Conservation (phyloP, 2,888 invertebrate genomes). For the Vannuccia rotundouncinata region DNA sequence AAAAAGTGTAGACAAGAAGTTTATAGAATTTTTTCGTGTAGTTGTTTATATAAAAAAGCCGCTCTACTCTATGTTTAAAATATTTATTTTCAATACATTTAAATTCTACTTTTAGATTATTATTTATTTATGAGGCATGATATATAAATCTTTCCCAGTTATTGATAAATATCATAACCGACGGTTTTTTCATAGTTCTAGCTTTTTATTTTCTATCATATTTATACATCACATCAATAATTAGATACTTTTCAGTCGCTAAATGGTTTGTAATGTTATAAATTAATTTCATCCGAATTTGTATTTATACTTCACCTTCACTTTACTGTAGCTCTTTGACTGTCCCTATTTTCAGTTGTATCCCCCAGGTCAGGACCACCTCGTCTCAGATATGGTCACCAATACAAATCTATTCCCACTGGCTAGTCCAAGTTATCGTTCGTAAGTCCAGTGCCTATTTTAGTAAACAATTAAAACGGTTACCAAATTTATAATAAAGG, state of each 20-base stretch:
- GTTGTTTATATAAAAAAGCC: too few relatives aligned
- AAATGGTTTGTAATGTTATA: neutral
- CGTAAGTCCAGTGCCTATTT: neutral
- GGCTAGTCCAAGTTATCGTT: conserved; percentile 43
- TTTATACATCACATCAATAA: neutral
- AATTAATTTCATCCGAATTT: neutral
- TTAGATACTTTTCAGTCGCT: neutral
- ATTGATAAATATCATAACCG: too few relatives aligned
- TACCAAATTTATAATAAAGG: too few relatives aligned
- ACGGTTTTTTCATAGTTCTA: too few relatives aligned
- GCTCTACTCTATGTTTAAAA: too few relatives aligned
- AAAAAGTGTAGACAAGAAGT: too few relatives aligned
- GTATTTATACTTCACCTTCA: neutral
- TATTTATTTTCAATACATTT: too few relatives aligned
- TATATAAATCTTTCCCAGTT: too few relatives aligned
- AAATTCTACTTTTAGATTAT: too few relatives aligned
- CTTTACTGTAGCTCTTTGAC: neutral
- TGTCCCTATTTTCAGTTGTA: conserved; percentile 44
- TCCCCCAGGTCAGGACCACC: conserved; percentile 54
- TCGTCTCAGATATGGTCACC: conserved; percentile 45
- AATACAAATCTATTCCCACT: conserved; percentile 52
- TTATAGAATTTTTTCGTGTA: too few relatives aligned
- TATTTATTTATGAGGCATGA: too few relatives aligned
- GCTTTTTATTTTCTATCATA: too few relatives aligned
- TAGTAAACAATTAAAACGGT: neutral